These are phyloP conservation scores for Eumacrocentrus americanus DNA, from an alignment of 2,888 invertebrate species.

Conservation along the genomic window DNA sequence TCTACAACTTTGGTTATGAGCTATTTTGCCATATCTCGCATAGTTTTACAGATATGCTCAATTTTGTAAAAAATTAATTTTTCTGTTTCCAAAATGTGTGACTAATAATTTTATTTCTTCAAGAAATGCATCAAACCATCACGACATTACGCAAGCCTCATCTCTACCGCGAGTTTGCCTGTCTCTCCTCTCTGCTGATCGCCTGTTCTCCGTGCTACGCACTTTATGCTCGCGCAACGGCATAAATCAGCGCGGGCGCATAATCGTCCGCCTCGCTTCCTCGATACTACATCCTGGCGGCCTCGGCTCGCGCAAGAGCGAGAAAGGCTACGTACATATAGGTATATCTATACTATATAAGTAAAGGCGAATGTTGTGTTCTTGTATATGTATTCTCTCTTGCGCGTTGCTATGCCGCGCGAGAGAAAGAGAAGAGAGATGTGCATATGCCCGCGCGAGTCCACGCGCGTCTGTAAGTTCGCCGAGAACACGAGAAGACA, in stretches of 20 bases:
- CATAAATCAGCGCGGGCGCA: conserved; percentile 49
- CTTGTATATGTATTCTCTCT: not conserved
- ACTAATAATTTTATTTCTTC: too few species aligned
- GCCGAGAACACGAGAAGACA: conserved; percentile 3
- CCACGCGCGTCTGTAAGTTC: conserved; percentile 9
- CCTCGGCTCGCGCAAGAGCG: not conserved
- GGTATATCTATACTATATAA: not conserved
- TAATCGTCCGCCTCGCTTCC: conserved; percentile 44
- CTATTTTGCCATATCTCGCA: not conserved
- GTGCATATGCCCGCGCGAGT: conserved; percentile 1
- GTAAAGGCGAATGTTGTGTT: not conserved
- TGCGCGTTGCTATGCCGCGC: conserved; percentile 8
- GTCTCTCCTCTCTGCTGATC: conserved; percentile 30
- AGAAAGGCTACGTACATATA: not conserved
- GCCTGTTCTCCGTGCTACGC: conserved; percentile 45
- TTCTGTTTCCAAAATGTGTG: too few species aligned
- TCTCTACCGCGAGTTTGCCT: conserved; percentile 15
- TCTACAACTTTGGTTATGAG: too few species aligned
- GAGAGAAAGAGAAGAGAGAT: not conserved
- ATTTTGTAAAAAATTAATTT: not conserved
- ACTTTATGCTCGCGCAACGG: conserved; percentile 49
- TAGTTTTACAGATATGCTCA: not conserved
- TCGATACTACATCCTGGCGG: conserved; percentile 29
- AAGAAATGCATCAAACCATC: not conserved
- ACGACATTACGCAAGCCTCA: conserved; percentile 2